Evolutionary conservation across 2,113 vertebrate species (phyloP).

Genomic region (Climacteris rufus): DNA sequence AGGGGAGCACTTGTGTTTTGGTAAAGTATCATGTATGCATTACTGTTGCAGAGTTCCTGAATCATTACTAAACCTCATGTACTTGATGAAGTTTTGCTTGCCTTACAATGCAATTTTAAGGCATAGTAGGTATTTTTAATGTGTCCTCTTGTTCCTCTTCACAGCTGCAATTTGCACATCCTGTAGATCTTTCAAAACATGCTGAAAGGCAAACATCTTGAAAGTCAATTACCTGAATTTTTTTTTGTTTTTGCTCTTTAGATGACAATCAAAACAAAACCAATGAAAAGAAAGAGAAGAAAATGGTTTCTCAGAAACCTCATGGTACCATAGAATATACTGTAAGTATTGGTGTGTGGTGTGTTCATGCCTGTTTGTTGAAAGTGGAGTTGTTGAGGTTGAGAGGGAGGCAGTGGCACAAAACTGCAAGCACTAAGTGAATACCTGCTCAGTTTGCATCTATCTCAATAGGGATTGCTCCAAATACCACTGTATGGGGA

Average conservation of each 20-base stretch:
- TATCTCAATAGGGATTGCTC: background rate
- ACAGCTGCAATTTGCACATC: background rate
- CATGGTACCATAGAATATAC: constrained; percentile 76
- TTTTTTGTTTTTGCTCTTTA: constrained; percentile 42
- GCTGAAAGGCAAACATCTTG: background rate
- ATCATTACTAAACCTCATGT: background rate
- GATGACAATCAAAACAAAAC: constrained; percentile 80
- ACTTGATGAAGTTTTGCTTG: background rate
- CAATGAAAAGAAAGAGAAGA: constrained; percentile 82
- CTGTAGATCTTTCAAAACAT: background rate
- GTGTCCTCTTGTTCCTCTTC: background rate
- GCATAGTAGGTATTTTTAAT: background rate
- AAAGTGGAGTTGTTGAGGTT: background rate
- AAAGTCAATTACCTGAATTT: background rate
- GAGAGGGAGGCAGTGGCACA: background rate
- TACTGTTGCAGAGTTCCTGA: background rate
- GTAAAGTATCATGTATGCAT: rapidly evolving
- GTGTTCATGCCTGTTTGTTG: background rate
- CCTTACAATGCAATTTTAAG: background rate
- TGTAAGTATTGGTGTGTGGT: constrained; percentile 61
- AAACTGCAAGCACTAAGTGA: background rate
- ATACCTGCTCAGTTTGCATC: background rate
- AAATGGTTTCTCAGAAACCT: constrained; percentile 79
- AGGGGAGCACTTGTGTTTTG: background rate
- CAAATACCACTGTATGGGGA: rapidly evolving